Percentiles rank a stretch among this genome's conserved stretches.
These are phyloP conservation scores for Tipula lateralis DNA, from an alignment of 2,888 invertebrate genomes.

Conservation along the genomic window DNA sequence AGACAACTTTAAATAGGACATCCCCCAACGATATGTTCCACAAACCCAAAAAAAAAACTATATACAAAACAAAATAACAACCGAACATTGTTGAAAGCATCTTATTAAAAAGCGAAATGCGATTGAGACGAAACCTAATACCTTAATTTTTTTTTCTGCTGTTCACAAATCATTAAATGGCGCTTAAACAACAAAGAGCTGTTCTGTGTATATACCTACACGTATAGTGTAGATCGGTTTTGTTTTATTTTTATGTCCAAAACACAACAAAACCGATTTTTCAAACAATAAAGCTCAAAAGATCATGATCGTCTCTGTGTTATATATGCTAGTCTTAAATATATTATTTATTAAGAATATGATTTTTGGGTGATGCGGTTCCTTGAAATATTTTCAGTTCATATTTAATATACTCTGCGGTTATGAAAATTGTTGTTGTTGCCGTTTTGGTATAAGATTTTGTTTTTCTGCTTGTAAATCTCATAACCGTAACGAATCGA, in stretches of 20 bases:
- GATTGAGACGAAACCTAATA: not conserved
- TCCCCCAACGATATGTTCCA: not conserved
- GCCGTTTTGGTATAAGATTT: not conserved
- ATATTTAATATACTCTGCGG: not conserved
- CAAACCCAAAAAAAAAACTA: not conserved
- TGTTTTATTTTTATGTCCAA: not conserved
- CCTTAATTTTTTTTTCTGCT: not conserved
- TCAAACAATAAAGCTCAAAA: slow-evolving; percentile 19
- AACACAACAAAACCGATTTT: not conserved
- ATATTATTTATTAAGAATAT: no score
- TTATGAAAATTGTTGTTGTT: not conserved
- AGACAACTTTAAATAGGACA: no score
- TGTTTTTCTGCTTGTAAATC: not conserved
- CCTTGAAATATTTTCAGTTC: not conserved
- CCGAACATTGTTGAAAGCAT: not conserved
- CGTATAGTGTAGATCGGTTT: not conserved
- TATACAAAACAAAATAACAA: not conserved
- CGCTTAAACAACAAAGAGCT: slow-evolving; percentile 9
- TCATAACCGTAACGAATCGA: not conserved
- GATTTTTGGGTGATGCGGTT: slow-evolving; percentile 3
- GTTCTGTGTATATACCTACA: not conserved
- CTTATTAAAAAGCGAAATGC: not conserved
- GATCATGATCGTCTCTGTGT: not conserved
- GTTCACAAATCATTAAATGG: not conserved
- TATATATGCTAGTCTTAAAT: no score